Evolutionary conservation across 2,113 vertebrate species (phyloP), one percentile per base, ranked within the genome.

Genomic region (Colius striatus): DNA sequence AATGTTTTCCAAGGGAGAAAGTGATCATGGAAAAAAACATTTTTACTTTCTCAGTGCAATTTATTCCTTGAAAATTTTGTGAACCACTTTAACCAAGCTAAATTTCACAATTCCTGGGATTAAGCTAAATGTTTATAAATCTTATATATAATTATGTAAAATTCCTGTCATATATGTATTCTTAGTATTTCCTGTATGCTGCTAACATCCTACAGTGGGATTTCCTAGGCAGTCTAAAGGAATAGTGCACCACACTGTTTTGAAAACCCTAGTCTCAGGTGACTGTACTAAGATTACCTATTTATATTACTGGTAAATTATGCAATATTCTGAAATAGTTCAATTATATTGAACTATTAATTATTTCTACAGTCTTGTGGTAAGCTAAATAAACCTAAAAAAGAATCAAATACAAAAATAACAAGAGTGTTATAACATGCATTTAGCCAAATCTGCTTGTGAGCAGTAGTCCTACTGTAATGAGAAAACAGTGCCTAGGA

Each of bases 71-170:
- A 8, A 75, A 96, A 82, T 7, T 60, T 65, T 73, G 27, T 73
- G 51, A 87, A 90, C 6, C 26, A 84, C 53, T 86, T 93, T 90
- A 93, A 73, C 11, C 16, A 92, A 74, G 48, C 36, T 89, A 87
- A 95, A 38, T 36, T 71, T 87, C 26, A 77, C 53, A 89, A 90
- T 94, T 92, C 79, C 57, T 81, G 27, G 45, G 32, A 88, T 84
- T 80, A 84, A 80, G 18, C 9, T 88, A 90, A 93, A 88, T 68
- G 30, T 18, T 71, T 81, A 61, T 78, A 86, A 91, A 92, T 87
- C 53, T 26, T 94, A 19, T 50, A 57, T 36, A 86, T 86, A 88
- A 88, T 77, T 90, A 71, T n/a, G 53, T 74, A 63, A 88, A 86
- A 36, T 23, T 80, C 20, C 61, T 85, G 51, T 27, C 29, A 10